Evolutionary conservation across 2,113 vertebrate species (phyloP).

Genomic region (Circaetus gallicus): DNA sequence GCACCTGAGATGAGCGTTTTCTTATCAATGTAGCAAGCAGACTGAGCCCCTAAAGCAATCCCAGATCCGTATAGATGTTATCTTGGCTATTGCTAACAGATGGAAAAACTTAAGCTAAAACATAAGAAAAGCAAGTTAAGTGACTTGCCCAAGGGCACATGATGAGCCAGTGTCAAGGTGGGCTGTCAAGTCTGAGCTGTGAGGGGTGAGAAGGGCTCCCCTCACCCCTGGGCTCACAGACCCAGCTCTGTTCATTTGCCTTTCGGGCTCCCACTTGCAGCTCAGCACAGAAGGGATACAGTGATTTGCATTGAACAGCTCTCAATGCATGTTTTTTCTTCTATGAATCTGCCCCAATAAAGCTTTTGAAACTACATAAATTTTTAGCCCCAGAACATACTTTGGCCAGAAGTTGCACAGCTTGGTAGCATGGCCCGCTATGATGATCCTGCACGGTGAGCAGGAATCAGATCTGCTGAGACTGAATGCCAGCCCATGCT

Average conservation of each 20-base stretch:
- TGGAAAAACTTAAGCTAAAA: background rate
- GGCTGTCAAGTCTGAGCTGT: background rate
- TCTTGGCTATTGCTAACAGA: background rate
- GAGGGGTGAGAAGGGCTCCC: background rate
- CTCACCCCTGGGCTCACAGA: background rate
- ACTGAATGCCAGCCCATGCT: background rate
- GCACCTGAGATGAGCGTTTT: background rate
- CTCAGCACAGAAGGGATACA: background rate
- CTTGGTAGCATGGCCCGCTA: accelerated
- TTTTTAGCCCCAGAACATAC: background rate
- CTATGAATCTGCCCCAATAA: background rate
- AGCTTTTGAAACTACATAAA: background rate
- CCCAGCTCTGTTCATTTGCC: background rate
- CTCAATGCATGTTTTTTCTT: background rate
- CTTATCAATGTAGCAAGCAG: background rate
- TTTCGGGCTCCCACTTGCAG: background rate
- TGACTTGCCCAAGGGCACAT: background rate
- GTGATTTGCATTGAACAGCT: background rate
- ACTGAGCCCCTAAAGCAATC: background rate
- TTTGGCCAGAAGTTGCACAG: background rate
- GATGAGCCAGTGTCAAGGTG: background rate
- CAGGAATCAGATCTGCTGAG: background rate
- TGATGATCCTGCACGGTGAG: background rate
- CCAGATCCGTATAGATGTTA: background rate
- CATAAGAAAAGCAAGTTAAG: background rate